Evolutionary conservation across 2,113 vertebrate genomes (phyloP), one percentile per base, ranked within the genome.

Genomic region (Cisticola juncidis): DNA sequence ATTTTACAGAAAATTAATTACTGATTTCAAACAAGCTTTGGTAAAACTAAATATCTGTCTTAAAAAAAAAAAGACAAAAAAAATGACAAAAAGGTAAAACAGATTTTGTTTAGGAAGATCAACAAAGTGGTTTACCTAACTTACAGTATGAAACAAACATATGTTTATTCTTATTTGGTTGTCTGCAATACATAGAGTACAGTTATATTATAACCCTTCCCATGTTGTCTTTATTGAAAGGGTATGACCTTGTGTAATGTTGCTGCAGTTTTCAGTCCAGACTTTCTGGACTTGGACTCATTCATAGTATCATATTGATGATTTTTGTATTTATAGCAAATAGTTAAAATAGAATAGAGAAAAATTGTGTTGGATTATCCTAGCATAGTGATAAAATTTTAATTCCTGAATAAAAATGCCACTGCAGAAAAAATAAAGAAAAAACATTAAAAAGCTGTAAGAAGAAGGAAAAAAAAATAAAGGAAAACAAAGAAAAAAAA

Each of bases 1-100:
- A 66, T 53, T 93, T 96, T 93, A 81, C 57, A 87, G 90, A 91
- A 53, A 97, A 81, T 85, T 94, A 94, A 90, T 96, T 96, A 92
- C 36, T 76, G 1, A 72, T 97, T 96, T 86, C 69, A 93, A 96
- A 95, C 14, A 91, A 86, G 76, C 45, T 91, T 79, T 91, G 36
- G 45, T 58, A 85, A 93, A 95, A 91, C 14, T 80, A 93, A 91
- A 88, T 95, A 72, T 57, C 96, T 89, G 48, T 95, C n/a, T 62
- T 6, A 6, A 14, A 53, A 77, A 62, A 77, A 62, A 81, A 92
- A 8, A 25, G 11, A 35, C 38, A 35, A 6, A 56, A 26, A 77
- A 25, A 16, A 86, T 83, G n/a, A 81, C 4, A 72, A 85, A 94
- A 92, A 53, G 92, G 47, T 48, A 50, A 70, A 95, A 35, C 29